A percentile compares a stretch with the other conserved stretches of the same genome.
phyloP scores from a whole-genome alignment of 2,113 vertebrate genomes.

The Octodon degus region DNA sequence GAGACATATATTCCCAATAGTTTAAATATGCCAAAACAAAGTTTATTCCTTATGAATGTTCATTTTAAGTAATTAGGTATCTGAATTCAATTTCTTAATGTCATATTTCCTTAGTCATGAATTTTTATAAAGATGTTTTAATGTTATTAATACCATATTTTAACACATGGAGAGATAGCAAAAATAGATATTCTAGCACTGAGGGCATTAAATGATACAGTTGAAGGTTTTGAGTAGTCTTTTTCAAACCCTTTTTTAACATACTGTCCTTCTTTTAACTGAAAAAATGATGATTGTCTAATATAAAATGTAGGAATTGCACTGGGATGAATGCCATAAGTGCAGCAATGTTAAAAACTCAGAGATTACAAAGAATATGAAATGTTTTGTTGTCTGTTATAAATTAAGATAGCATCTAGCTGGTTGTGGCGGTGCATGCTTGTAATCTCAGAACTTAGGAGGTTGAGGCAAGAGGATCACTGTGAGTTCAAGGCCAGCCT shows the following conservation, averaged over 20 bases:
- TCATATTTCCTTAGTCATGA: conserved; percentile 22
- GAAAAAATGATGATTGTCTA: not conserved
- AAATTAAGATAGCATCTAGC: not conserved
- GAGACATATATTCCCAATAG: not conserved
- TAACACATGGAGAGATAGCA: not conserved
- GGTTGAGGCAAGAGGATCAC: not conserved
- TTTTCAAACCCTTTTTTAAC: not conserved
- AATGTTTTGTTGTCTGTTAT: conserved; percentile 18
- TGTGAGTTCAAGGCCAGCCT: not conserved
- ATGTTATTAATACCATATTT: not conserved
- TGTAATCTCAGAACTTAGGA: not conserved
- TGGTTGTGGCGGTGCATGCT: not conserved
- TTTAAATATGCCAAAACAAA: conserved; percentile 38
- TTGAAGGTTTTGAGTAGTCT: not conserved
- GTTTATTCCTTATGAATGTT: conserved; percentile 13
- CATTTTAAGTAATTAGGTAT: not conserved
- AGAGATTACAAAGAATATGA: not conserved
- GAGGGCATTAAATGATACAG: not conserved
- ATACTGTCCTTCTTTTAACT: conserved; percentile 23
- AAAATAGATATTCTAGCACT: not conserved
- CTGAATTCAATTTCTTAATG: conserved; percentile 60
- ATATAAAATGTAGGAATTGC: not conserved
- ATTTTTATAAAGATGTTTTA: conserved; percentile 23
- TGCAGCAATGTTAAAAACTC: not conserved
- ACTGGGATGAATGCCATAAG: not conserved